Conservation (phyloP, 2,113 vertebrate genomes). For the Coryphaenoides rupestris region DNA sequence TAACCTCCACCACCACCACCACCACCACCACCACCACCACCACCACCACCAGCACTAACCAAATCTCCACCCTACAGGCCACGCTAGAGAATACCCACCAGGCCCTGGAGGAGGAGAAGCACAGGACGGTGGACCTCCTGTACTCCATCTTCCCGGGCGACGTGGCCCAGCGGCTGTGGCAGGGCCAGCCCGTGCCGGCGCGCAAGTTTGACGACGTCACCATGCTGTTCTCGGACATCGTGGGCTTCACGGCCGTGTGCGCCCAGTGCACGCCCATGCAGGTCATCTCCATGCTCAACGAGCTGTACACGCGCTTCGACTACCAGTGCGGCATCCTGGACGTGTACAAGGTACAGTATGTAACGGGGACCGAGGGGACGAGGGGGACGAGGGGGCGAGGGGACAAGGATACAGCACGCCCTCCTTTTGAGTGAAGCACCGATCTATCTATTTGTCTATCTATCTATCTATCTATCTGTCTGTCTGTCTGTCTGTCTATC, state of each 20-base stretch:
- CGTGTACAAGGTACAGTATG: conserved; percentile 99
- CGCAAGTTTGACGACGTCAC: conserved; percentile 97
- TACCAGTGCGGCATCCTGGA: conserved; percentile 97
- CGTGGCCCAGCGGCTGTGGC: conserved; percentile 95
- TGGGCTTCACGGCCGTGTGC: conserved; percentile 96
- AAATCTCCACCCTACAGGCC: conserved; percentile 58
- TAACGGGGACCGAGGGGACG: conserved; percentile 53
- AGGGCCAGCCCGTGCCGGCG: conserved; percentile 89
- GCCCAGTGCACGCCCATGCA: conserved; percentile 98
- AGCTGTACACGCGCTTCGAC: conserved; percentile 95
- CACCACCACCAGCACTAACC: too few species aligned
- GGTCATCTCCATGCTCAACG: conserved; percentile 98
- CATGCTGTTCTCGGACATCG: conserved; percentile 98
- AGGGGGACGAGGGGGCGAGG: not conserved
- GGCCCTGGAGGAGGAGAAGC: conserved; percentile 96
- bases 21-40: too few species aligned
- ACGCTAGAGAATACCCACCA: conserved; percentile 91
- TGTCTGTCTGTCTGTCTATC: not conserved
- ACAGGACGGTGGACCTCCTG: conserved; percentile 94
- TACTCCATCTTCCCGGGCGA: conserved; percentile 97
- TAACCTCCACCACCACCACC: too few species aligned
- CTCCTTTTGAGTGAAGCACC: not conserved
- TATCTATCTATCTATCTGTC: conserved; percentile 6
- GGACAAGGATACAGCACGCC: not conserved
- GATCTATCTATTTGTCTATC: conserved; percentile 3